Conservation (phyloP, 92 coral and sea anemone genomes). For the Zoanthus gigantus region DNA sequence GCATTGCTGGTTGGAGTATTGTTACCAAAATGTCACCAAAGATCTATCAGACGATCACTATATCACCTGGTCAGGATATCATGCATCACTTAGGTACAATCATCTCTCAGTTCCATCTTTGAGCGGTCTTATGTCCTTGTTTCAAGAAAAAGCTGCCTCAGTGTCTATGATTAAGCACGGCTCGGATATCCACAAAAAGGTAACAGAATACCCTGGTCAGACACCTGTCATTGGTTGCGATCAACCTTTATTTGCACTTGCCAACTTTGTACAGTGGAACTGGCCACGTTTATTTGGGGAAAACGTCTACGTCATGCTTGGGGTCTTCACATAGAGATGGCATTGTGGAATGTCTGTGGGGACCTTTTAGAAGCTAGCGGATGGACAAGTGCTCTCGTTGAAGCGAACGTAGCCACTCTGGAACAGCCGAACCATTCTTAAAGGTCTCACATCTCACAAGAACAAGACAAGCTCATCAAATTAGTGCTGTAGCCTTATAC, state of each 20-base stretch:
- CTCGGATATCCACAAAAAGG: slow-evolving; percentile 20
- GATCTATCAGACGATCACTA: too few relatives aligned
- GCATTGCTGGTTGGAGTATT: slow-evolving; percentile 31
- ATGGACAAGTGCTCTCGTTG: slow-evolving; percentile 9
- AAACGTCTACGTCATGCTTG: slow-evolving; percentile 41
- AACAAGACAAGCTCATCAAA: slow-evolving; percentile 9
- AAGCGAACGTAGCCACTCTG: background rate
- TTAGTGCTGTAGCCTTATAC: background rate
- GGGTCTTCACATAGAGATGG: slow-evolving; percentile 60
- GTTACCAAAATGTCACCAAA: background rate
- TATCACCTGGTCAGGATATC: too few relatives aligned
- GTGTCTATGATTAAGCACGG: slow-evolving; percentile 56
- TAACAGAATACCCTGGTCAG: slow-evolving; percentile 39
- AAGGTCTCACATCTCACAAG: background rate
- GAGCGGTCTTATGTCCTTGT: too few relatives aligned
- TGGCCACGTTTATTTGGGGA: slow-evolving; percentile 53
- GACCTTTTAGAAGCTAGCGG: slow-evolving; percentile 44
- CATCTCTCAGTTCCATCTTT: too few relatives aligned
- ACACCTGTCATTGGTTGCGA: slow-evolving; percentile 36
- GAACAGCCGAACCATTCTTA: background rate
- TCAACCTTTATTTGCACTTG: slow-evolving; percentile 47
- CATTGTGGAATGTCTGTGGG: slow-evolving; percentile 53
- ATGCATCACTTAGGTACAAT: too few relatives aligned
- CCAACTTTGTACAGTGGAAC: slow-evolving; percentile 49
- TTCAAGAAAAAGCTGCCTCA: background rate